Conservation (phyloP, 2,888 invertebrate genomes). For the Lucinisca nassula region DNA sequence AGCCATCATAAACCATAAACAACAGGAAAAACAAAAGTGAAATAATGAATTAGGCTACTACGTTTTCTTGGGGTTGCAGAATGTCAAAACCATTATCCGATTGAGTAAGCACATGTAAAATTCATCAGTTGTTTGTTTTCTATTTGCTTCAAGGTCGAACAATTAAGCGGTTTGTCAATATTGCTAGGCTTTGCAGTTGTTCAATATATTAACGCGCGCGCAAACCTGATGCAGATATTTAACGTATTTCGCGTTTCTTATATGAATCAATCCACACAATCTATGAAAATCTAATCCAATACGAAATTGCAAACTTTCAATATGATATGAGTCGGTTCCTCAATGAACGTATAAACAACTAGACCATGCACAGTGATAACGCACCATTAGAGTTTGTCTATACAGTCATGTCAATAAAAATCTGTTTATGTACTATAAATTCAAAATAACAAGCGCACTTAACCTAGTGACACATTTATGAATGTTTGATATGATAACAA, state of each 20-base stretch:
- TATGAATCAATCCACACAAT: too few species aligned
- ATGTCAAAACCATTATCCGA: neutral
- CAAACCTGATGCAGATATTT: too few species aligned
- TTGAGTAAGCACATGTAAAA: neutral
- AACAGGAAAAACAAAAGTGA: too few species aligned
- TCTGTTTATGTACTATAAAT: neutral
- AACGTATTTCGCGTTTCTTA: too few species aligned
- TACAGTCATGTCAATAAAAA: neutral
- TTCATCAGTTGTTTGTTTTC: neutral
- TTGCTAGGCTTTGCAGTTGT: too few species aligned
- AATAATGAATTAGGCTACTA: too few species aligned
- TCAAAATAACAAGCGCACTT: neutral
- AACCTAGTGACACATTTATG: constrained; percentile 8
- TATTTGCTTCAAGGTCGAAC: neutral
- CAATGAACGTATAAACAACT: neutral
- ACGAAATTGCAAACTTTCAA: too few species aligned
- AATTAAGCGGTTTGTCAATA: too few species aligned
- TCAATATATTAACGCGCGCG: too few species aligned
- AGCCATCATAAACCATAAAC: neutral
- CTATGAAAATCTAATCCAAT: too few species aligned
- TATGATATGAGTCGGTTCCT: too few species aligned
- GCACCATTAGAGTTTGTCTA: neutral
- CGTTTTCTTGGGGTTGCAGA: too few species aligned
- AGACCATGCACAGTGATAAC: neutral
- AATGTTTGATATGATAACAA: neutral